Conservation (phyloP, 2,888 invertebrate species). For the Thera britannica region DNA sequence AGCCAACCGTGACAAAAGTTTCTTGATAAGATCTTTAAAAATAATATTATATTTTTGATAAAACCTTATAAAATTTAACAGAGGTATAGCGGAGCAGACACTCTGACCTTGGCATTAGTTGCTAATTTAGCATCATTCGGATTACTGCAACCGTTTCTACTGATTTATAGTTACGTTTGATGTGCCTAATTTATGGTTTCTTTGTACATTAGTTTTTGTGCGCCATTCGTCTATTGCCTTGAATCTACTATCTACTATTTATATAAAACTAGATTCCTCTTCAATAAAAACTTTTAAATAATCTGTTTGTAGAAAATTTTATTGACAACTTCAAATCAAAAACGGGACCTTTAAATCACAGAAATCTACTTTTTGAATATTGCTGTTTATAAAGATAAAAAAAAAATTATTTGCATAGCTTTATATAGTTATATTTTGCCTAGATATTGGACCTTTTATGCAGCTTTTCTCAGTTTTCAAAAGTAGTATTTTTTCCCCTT, state of each 20-base stretch:
- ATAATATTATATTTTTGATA: background rate
- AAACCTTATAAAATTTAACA: background rate
- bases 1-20: too few species aligned
- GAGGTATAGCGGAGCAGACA: slow-evolving; percentile 7
- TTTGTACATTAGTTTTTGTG: background rate
- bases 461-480: too few species aligned
- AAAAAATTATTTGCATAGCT: too few species aligned
- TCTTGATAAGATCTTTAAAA: background rate
- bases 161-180: slow-evolving; percentile 36
- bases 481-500: too few species aligned
- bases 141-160: slow-evolving; percentile 42
- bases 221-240: slow-evolving; percentile 7
- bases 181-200: background rate
- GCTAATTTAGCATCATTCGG: slow-evolving; percentile 51
- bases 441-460: too few species aligned
- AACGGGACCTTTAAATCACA: too few species aligned
- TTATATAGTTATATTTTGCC: too few species aligned
- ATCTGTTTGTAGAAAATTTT: too few species aligned
- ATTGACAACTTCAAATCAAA: too few species aligned
- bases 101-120: slow-evolving; percentile 44
- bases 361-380: too few species aligned
- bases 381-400: too few species aligned
- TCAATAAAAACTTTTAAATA: too few species aligned
- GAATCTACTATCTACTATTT: background rate
- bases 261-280: background rate